phyloP scores from a whole-genome alignment of 2,888 invertebrate species.

The Dynastes maya region DNA sequence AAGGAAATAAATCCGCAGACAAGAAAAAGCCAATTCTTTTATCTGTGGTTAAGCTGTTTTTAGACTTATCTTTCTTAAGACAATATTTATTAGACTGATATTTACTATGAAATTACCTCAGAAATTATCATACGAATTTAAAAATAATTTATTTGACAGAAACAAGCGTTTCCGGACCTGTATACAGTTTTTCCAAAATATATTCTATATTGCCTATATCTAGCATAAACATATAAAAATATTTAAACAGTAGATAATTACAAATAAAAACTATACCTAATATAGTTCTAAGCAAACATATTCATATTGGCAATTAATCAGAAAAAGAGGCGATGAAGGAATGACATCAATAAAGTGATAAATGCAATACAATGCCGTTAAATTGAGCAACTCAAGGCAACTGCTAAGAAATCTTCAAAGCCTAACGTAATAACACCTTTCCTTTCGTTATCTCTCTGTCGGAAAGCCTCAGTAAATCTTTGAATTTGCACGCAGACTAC shows the following conservation, averaged over 20 bases:
- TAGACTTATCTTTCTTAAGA: no score
- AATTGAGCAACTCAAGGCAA: conserved; percentile 83
- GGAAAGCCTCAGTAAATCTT: conserved; percentile 67
- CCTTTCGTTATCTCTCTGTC: conserved; percentile 63
- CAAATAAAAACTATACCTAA: conserved; percentile 14
- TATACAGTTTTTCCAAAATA: conserved; percentile 16
- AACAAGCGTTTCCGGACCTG: background rate
- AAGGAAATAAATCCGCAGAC: no score
- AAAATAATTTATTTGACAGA: conserved; percentile 32
- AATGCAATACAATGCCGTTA: conserved; percentile 53
- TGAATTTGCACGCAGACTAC: conserved; percentile 69
- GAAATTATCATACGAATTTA: no score
- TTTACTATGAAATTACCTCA: no score
- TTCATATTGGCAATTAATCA: background rate
- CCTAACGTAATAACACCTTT: conserved; percentile 65
- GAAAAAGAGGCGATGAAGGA: conserved; percentile 7
- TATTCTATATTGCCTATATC: conserved; percentile 3
- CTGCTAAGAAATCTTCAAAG: conserved; percentile 74
- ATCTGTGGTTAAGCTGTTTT: no score
- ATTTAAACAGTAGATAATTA: background rate
- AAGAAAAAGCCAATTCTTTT: no score
- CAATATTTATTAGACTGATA: no score
- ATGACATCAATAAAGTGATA: conserved; percentile 14
- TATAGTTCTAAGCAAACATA: conserved; percentile 14
- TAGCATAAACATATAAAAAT: conserved; percentile 16